Percentiles rank a stretch among this genome's conserved stretches.
phyloP scores from a whole-genome alignment of 2,888 invertebrate genomes.

The Gonocerus acuteangulatus region DNA sequence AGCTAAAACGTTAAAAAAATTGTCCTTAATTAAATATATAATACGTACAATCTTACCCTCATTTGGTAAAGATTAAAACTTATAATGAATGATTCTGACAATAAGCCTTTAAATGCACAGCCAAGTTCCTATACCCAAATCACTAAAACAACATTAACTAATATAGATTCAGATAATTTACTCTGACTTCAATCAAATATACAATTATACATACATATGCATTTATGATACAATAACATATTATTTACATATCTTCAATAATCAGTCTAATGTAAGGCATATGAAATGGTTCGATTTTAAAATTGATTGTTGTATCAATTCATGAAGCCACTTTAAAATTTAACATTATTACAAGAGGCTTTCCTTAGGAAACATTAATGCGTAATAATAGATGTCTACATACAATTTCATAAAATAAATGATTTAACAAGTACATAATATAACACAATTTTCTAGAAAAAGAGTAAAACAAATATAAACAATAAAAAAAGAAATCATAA shows the following conservation, averaged over 20 bases:
- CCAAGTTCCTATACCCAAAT: slow-evolving; percentile 36
- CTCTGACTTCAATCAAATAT: neutral
- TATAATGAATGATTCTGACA: slow-evolving; percentile 20
- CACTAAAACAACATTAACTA: slow-evolving; percentile 15
- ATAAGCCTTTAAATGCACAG: slow-evolving; percentile 34
- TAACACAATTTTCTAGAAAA: too few relatives aligned
- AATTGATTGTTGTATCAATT: slow-evolving; percentile 3
- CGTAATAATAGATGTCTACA: too few relatives aligned
- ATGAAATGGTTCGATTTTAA: slow-evolving; percentile 15
- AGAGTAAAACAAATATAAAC: too few relatives aligned
- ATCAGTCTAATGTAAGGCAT: slow-evolving; percentile 27
- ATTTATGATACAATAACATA: slow-evolving; percentile 12
- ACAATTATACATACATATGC: neutral
- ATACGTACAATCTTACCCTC: neutral
- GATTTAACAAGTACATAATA: too few relatives aligned
- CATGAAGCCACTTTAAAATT: neutral
- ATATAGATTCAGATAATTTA: too few relatives aligned
- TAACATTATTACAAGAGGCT: too few relatives aligned
- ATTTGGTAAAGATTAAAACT: slow-evolving; percentile 15
- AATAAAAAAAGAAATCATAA: too few relatives aligned
- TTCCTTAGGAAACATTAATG: too few relatives aligned
- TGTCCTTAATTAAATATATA: neutral
- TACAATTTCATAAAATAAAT: too few relatives aligned
- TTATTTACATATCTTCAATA: slow-evolving; percentile 19
- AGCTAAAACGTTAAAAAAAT: neutral